Evolutionary conservation across 2,888 invertebrate genomes (phyloP), one percentile per base, ranked within the genome.

Genomic region (Auanema freiburgensis): DNA sequence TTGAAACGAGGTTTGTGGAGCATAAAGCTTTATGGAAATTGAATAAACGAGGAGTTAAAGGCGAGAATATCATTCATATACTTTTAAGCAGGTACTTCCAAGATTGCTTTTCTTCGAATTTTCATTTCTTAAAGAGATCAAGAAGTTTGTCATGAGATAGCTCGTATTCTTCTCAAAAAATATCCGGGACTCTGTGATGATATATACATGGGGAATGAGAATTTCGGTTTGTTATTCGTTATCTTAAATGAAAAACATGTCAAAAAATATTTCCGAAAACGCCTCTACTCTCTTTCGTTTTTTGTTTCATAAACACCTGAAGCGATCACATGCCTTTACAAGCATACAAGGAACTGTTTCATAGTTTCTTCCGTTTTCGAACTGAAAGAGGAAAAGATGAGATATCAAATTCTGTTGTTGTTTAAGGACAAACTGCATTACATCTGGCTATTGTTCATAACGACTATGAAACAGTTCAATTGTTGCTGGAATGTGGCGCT

Each of bases 151-250:
- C 69, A 74, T 53, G 74, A 74, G 74, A 87, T 98, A 62, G 95
- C 95, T 0, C 89, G 93, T 72, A 91, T 92, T 5, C 86, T 98
- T 63, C 88, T 98, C 40, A 72, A 69, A 52, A 42, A 66, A 10
- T 76, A 74, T 49, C 76, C 76, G 1, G 91, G 91, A 79, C 86
- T 96, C 66, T 91, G 92, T 0, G 87, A 93, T 65, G 97, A 98
- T 85, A 91, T 94, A 2, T 95, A 96, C 60, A 94, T 97, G 86
- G 95, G 95, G 0, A 93, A 95, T 85, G 97, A 97, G 86, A 96
- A 96, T 86, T 89, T 93, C 83, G 95, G 92, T 90, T 84, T 79
- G 83, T 51, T 11, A 18, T 40, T 18, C 14, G 33, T 14, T n/a
- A 41, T 16, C 16, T 14, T 18, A 33, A 55, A 33, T 33, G 33